Evolutionary conservation across 2,797 vertebrate species (phyloP), one percentile per base, ranked within the genome.

Genomic region (Macropodus opercularis): DNA sequence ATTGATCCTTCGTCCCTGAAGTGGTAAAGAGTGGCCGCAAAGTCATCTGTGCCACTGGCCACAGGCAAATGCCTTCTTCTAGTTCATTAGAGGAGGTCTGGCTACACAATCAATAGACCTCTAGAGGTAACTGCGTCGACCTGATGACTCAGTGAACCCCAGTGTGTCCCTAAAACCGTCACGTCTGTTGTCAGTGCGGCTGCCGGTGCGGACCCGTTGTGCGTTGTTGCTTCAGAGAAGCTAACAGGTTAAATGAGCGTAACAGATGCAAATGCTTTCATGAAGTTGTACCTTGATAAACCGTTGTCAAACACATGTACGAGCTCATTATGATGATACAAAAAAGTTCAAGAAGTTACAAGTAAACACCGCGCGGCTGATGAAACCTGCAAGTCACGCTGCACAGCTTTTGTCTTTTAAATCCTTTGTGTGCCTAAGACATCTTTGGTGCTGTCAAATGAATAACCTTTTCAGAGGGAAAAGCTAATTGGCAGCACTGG

Each of bases 401-500:
- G 71, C 59, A 57, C 47, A 67, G 65, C 63, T 17, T 15, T 46
- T 55, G 50, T 71, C 68, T 63, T 60, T 32, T 36, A 39, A 71
- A 71, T 40, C 48, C 29, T 85, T 75, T 85, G 63, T 83, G 73
- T 85, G 85, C 77, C 39, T 24, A 32, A 57, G 70, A 71, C 62
- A 41, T 77, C 40, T 61, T 40, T 56, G 51, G 35, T 54, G 70
- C 75, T 81, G 79, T 86, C 81, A 85, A 76, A 85, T 13, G 54
- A 76, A 65, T 78, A 85, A 89, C 84, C 85, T 89, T 89, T 87
- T 83, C 69, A 39, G 48, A 68, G 53, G 42, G 59, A 79, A 66
- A 67, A 75, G 72, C 73, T 84, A 87, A 88, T 87, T 89, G 82
- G 77, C 75, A 85, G 71, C 64, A 49, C 59, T 68, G 64, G 72